Percentiles rank a stretch among this genome's conserved stretches.
These are phyloP conservation scores for Dipodomys stephensi DNA, from an alignment of 2,113 vertebrate species.

Conservation along the genomic window DNA sequence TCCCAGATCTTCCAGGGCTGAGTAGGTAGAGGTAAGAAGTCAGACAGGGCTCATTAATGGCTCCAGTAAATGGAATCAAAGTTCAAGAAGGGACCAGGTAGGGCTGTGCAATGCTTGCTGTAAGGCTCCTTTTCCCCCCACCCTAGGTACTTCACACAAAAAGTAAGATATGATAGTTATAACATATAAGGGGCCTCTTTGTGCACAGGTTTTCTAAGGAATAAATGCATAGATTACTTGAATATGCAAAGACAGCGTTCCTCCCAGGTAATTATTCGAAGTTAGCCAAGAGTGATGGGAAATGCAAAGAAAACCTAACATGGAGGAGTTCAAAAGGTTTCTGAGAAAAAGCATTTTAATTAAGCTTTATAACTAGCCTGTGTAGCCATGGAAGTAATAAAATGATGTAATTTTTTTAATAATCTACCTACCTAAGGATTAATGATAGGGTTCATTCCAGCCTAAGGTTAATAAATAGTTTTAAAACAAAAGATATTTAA, in stretches of 20 bases:
- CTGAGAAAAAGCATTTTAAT: no score
- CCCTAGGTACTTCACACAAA: background rate
- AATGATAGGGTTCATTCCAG: no score
- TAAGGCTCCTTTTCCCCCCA: background rate
- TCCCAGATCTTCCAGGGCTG: accelerated
- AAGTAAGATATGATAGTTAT: background rate
- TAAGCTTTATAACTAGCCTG: no score
- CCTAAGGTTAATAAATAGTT: no score
- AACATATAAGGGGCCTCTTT: background rate
- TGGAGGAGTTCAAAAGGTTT: no score
- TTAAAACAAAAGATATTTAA: no score
- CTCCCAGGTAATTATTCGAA: background rate
- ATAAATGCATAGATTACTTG: background rate
- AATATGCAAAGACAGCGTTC: background rate
- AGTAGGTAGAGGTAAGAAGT: background rate
- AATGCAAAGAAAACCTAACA: no score
- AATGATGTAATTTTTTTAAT: no score
- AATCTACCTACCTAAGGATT: no score
- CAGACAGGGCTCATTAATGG: background rate
- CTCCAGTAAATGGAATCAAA: background rate
- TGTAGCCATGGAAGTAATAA: no score
- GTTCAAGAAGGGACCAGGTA: background rate
- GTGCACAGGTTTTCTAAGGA: background rate
- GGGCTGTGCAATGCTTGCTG: no score
- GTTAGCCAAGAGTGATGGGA: no score